A percentile compares a stretch with the other conserved stretches of the same genome.
phyloP scores from a whole-genome alignment of 2,113 vertebrate species.

The Sylvilagus bachmani region DNA sequence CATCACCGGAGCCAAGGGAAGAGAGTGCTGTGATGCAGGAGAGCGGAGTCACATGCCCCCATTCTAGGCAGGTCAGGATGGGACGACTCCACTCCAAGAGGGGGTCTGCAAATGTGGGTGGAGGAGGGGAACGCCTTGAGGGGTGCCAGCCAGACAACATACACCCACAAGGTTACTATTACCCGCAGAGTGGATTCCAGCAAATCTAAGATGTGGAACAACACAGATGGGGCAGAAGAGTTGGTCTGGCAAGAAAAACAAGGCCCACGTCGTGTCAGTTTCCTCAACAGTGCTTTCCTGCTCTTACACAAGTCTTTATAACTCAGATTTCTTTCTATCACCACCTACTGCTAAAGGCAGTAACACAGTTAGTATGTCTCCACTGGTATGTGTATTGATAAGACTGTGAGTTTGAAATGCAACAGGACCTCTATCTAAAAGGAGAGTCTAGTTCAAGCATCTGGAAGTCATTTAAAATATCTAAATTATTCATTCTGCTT shows the following conservation, averaged over 20 bases:
- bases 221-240: background rate
- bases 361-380: background rate
- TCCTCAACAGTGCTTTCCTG: background rate
- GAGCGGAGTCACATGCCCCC: background rate
- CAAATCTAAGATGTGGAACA: background rate
- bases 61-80: background rate
- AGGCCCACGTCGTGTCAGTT: background rate
- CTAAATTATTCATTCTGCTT: conserved; percentile 65
- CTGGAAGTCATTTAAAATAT: conserved; percentile 70
- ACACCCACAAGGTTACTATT: background rate
- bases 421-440: conserved; percentile 56
- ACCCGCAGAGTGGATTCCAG: background rate
- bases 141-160: background rate
- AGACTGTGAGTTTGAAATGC: conserved; percentile 16
- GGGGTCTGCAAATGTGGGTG: background rate
- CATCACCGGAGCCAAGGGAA: background rate
- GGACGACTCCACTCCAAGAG: background rate
- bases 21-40: background rate
- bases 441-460: conserved; percentile 63
- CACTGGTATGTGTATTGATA: background rate
- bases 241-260: background rate
- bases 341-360: background rate
- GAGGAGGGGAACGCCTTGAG: background rate
- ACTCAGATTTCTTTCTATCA: background rate
- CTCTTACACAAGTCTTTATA: background rate